Evolutionary conservation across 2,113 vertebrate species (phyloP), one percentile per base, ranked within the genome.

Genomic region (Haliaeetus leucogaster): DNA sequence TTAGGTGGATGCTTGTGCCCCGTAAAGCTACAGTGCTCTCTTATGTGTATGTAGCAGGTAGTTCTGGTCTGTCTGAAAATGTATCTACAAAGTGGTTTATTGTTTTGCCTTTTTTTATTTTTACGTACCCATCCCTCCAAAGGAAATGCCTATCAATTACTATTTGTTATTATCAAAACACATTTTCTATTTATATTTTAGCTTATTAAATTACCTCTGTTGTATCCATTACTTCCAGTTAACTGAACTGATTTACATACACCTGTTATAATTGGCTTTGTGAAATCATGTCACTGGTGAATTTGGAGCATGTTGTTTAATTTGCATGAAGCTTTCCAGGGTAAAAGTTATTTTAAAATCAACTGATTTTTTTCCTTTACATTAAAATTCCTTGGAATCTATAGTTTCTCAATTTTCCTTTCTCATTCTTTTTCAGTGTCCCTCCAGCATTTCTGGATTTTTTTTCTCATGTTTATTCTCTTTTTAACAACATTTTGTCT

Each of bases 41-140:
- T 78, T 38, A n/a, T 48, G 26, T 0, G 0, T 23, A 21, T 0
- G 1, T 19, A 92, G 17, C 6, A 79, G 18, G 40, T 23, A 71
- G 56, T 32, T 82, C 62, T 47, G 25, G 10, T 59, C 20, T 71
- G 7, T 15, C 10, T 47, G 38, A 23, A 73, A 90, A 55, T 18
- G 10, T 22, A 11, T 38, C 21, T 73, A 38, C 52, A 68, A 82
- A 48, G 12, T 47, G 14, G 9, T 68, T 84, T 52, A 29, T n/a
- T 65, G 20, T 11, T 87, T 53, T 48, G 3, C 8, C 18, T 80
- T 50, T 38, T 83, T n/a, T 18, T 3, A 17, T 21, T 83, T 82
- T 62, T 85, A 45, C 3, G 1, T 56, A 53, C 3, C 6, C 2
- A 9, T 62, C 13, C 8, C 9, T 88, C 72, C 27, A 52, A 89